These are phyloP conservation scores for Drosophila albomicans DNA, from an alignment of 1,140 invertebrate genomes.

Conservation along the genomic window DNA sequence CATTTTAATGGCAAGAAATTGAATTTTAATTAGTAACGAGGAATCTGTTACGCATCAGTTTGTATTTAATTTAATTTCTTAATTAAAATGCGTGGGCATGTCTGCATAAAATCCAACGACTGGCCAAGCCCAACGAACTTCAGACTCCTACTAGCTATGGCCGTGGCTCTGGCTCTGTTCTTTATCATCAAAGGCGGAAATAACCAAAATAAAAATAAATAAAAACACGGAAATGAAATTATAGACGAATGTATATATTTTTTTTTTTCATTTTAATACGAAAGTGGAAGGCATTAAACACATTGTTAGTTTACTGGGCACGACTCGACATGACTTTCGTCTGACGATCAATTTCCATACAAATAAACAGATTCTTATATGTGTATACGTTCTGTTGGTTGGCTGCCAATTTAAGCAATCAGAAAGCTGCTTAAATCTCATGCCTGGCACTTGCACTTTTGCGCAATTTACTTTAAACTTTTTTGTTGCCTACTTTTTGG, in stretches of 20 bases:
- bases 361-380: not conserved
- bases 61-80: slow-evolving; percentile 84
- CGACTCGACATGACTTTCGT: not conserved
- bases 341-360: not conserved
- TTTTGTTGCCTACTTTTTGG: slow-evolving; percentile 55
- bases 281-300: slow-evolving; percentile 8
- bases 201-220: not conserved
- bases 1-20: slow-evolving; percentile 84
- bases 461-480: slow-evolving; percentile 48
- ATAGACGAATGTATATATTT: not conserved
- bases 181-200: slow-evolving; percentile 26
- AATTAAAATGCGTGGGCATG: slow-evolving; percentile 81
- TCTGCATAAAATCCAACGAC: slow-evolving; percentile 74
- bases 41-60: slow-evolving; percentile 84
- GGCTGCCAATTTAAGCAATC: not conserved
- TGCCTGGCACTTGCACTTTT: slow-evolving; percentile 10
- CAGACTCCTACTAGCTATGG: not conserved
- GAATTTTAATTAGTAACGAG: slow-evolving; percentile 84
- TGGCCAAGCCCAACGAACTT: slow-evolving; percentile 37
- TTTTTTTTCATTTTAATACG: slow-evolving; percentile 12
- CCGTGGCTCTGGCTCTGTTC: slow-evolving; percentile 2
- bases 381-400: not conserved
- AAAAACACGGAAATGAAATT: slow-evolving; percentile 15
- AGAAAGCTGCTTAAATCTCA: not conserved
- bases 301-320: not conserved